Conservation (phyloP, 2,113 vertebrate genomes). For the Salvator merianae region DNA sequence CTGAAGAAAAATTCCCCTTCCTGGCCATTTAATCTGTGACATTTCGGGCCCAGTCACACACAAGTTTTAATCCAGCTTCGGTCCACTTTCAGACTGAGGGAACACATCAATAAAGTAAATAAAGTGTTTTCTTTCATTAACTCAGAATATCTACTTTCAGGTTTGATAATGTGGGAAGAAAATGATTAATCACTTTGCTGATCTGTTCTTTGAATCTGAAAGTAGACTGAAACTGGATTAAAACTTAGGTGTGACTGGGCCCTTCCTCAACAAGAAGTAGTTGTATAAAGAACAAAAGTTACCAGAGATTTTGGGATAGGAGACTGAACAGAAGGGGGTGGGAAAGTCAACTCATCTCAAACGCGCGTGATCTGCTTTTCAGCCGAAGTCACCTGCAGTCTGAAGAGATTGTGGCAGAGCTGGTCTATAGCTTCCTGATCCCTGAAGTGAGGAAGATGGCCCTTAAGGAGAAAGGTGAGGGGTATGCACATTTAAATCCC, state of each 20-base stretch:
- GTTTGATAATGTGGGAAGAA: too few species aligned
- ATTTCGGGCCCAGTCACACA: too few species aligned
- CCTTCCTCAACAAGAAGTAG: not conserved
- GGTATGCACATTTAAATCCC: not conserved
- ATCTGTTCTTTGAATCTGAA: too few species aligned
- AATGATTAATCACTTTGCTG: too few species aligned
- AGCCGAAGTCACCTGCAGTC: constrained; percentile 85
- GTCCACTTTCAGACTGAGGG: too few species aligned
- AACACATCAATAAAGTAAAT: too few species aligned
- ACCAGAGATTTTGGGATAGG: not conserved
- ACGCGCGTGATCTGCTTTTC: constrained; percentile 27
- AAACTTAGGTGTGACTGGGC: not conserved
- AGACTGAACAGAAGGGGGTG: not conserved
- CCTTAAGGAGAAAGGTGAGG: constrained; percentile 85
- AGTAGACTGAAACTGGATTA: too few species aligned
- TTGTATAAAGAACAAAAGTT: not conserved
- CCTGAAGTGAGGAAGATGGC: constrained; percentile 85
- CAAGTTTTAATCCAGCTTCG: too few species aligned
- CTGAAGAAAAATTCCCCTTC: not conserved
- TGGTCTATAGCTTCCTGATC: constrained; percentile 92
- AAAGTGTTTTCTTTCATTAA: too few species aligned
- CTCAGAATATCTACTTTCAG: too few species aligned
- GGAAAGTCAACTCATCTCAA: constrained; percentile 26
- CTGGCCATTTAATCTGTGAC: not conserved
- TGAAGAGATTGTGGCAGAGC: constrained; percentile 91